A percentile compares a stretch with the other conserved stretches of the same genome.
These are phyloP conservation scores for Balaenoptera acutorostrata DNA, from an alignment of 2,113 vertebrate genomes.

Conservation along the genomic window DNA sequence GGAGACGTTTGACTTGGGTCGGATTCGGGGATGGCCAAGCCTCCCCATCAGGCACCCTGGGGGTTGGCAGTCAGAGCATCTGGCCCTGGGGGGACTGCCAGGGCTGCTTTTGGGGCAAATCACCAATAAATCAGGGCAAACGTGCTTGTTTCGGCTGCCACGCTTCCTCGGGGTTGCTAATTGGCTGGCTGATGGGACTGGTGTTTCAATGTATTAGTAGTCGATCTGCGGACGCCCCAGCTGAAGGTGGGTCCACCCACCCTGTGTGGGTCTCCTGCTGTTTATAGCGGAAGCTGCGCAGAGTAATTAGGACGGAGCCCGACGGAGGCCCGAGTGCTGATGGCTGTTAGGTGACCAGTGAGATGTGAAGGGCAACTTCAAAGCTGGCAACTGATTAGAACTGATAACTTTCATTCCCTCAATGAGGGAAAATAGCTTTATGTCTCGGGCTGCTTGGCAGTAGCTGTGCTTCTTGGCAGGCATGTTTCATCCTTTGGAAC, in stretches of 20 bases:
- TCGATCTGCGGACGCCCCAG: background rate
- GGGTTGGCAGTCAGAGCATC: fast-evolving
- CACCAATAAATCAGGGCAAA: background rate
- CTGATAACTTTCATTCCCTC: conserved; percentile 24
- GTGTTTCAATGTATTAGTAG: background rate
- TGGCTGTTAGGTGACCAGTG: conserved; percentile 80
- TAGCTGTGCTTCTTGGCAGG: background rate
- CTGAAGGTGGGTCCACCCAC: background rate
- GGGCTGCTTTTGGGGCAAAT: fast-evolving
- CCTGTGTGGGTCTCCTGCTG: conserved; percentile 58
- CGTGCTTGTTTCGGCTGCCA: background rate
- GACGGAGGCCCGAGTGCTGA: conserved; percentile 72
- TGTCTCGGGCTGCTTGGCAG: background rate
- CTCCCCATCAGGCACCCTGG: fast-evolving
- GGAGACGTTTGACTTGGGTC: fast-evolving
- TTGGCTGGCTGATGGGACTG: background rate
- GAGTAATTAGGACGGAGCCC: conserved; percentile 74
- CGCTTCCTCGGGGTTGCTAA: background rate
- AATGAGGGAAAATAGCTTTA: conserved; percentile 22
- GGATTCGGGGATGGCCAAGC: fast-evolving
- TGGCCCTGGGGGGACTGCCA: fast-evolving
- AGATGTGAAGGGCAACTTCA: conserved; percentile 85
- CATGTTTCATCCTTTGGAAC: background rate
- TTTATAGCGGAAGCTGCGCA: conserved; percentile 56
- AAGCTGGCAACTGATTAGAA: conserved; percentile 77